Evolutionary conservation across 2,888 invertebrate genomes (phyloP), one percentile per base, ranked within the genome.

Genomic region (Leucania comma): DNA sequence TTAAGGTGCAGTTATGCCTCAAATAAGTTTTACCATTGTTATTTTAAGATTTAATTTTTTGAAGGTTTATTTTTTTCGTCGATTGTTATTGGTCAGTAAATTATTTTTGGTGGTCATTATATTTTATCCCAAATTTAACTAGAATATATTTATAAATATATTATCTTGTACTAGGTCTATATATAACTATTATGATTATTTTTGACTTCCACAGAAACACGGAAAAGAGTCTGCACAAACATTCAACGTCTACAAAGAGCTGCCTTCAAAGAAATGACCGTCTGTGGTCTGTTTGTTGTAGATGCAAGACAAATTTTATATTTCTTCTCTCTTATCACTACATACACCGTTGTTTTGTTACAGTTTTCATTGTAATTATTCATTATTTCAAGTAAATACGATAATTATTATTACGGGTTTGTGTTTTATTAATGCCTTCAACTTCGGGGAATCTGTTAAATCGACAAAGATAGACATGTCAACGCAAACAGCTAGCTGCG

Each of bases 181-280:
- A n/a, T n/a, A n/a, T n/a, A n/a, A n/a, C n/a, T n/a, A n/a, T n/a
- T 24, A 2, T 12, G 3, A 50, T 10, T 24, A 12, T 50, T 50
- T 50, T 22, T 22, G 14, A 3, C 10, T 12, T 51, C 12, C 24
- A 51, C 35, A 70, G 69, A 32, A 12, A 42, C 42, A n/a, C 71
- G 60, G 24, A 70, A 53, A 32, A 60, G 63, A 48, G 53, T 72
- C 1, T 72, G 29, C 54, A 71, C 54, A 38, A 71, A 63, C n/a
- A 57, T 72, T 14, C 32, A 42, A 20, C 72, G 71, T 2, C 1
- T 64, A 10, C 72, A 63, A 6, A 56, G 38, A 10, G 38, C 48
- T 50, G 5, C 20, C 2, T 72, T 71, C 38, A 56, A 42, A 38
- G 57, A 72, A 48, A 64, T 64, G 10, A 38, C 38, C 4, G 22